phyloP scores from a whole-genome alignment of 1,140 invertebrate genomes.

The Drosophila punjabiensis region DNA sequence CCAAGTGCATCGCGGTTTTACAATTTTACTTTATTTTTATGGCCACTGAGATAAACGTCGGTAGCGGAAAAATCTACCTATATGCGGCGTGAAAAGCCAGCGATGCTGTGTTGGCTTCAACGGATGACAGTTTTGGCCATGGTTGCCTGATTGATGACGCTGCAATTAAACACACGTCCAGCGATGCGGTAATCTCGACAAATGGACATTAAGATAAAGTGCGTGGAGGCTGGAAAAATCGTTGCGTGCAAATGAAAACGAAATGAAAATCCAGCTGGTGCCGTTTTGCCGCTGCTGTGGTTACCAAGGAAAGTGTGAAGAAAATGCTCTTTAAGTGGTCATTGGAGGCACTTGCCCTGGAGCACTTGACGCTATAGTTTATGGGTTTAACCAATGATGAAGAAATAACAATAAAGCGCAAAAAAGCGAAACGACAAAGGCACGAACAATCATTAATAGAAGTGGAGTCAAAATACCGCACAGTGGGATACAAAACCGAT shows the following conservation, averaged over 20 bases:
- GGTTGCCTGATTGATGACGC: slow-evolving; percentile 70
- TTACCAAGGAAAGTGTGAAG: slow-evolving; percentile 79
- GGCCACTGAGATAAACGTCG: slow-evolving; percentile 31
- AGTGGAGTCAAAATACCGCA: slow-evolving; percentile 11
- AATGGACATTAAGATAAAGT: slow-evolving; percentile 75
- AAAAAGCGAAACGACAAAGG: slow-evolving; percentile 56
- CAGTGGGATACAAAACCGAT: slow-evolving; percentile 19
- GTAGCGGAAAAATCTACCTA: slow-evolving; percentile 48
- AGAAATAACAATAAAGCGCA: slow-evolving; percentile 72
- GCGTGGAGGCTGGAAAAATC: slow-evolving; percentile 54
- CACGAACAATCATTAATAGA: slow-evolving; percentile 42
- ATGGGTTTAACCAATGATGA: slow-evolving; percentile 58
- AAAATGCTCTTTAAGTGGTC: slow-evolving; percentile 62
- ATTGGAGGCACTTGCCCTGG: slow-evolving; percentile 48
- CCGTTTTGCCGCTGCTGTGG: slow-evolving; percentile 58
- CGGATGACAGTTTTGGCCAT: slow-evolving; percentile 29
- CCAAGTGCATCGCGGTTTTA: slow-evolving; percentile 55
- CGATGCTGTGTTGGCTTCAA: slow-evolving; percentile 11
- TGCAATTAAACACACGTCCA: slow-evolving; percentile 71
- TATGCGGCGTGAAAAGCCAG: slow-evolving; percentile 40
- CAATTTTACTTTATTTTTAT: slow-evolving; percentile 39
- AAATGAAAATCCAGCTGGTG: slow-evolving; percentile 49
- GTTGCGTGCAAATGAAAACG: slow-evolving; percentile 61
- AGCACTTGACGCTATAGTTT: slow-evolving; percentile 36
- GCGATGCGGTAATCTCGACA: slow-evolving; percentile 72